These are phyloP conservation scores for Tupaia chinensis DNA, from an alignment of 2,113 vertebrate species.

Conservation along the genomic window DNA sequence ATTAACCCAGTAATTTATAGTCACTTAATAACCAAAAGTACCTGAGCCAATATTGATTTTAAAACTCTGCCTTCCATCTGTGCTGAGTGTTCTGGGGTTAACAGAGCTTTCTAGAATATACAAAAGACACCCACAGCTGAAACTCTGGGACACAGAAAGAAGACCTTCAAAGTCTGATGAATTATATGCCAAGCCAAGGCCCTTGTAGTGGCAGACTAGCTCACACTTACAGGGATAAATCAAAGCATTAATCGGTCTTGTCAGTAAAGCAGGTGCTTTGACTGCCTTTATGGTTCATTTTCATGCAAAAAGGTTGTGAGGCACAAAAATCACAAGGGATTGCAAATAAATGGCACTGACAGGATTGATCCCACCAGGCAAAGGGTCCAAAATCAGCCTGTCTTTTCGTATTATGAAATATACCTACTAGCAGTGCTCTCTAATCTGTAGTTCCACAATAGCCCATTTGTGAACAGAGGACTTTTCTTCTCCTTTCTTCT, in stretches of 20 bases:
- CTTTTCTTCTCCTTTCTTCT: slow-evolving; percentile 48
- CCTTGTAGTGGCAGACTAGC: slow-evolving; percentile 78
- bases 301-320: slow-evolving; percentile 88
- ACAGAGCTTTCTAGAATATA: slow-evolving; percentile 77
- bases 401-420: slow-evolving; percentile 90
- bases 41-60: background rate
- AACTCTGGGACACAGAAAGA: slow-evolving; percentile 72
- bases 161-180: slow-evolving; percentile 85
- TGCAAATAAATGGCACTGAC: slow-evolving; percentile 89
- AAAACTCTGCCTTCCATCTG: slow-evolving; percentile 79
- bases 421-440: slow-evolving; percentile 83
- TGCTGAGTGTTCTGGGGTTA: slow-evolving; percentile 64
- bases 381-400: slow-evolving; percentile 87
- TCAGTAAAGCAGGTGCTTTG: slow-evolving; percentile 91
- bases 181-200: slow-evolving; percentile 84
- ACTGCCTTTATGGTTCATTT: slow-evolving; percentile 89
- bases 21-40: slow-evolving; percentile 64
- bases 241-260: slow-evolving; percentile 89
- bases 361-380: slow-evolving; percentile 87
- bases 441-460: slow-evolving; percentile 79
- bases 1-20: slow-evolving; percentile 80
- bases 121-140: slow-evolving; percentile 84
- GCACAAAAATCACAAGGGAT: slow-evolving; percentile 89
- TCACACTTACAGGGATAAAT: slow-evolving; percentile 86
- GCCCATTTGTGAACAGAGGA: slow-evolving; percentile 74